Evolutionary conservation across 1,140 invertebrate species (phyloP).

Genomic region (Zaprionus camerounensis): DNA sequence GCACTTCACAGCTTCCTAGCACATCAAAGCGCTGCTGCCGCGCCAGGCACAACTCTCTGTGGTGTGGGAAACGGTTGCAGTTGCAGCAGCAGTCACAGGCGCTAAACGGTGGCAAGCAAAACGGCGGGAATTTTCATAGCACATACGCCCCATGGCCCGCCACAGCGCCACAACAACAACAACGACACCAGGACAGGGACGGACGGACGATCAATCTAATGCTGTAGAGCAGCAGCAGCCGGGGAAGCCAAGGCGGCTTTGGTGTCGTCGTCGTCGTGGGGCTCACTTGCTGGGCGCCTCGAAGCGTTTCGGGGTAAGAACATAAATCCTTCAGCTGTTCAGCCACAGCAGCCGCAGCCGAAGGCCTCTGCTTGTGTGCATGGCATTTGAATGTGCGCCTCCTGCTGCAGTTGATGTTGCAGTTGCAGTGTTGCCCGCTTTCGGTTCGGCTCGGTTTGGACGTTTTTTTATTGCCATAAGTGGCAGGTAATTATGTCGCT

Average conservation of each 20-base stretch:
- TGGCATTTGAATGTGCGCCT: conserved; percentile 66
- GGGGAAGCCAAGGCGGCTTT: conserved; percentile 16
- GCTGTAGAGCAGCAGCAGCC: conserved; percentile 22
- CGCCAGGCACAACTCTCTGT: conserved; percentile 36
- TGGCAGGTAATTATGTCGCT: conserved; percentile 84
- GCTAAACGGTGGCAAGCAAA: conserved; percentile 72
- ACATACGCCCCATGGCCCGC: conserved; percentile 71
- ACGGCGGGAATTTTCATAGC: conserved; percentile 72
- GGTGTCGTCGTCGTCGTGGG: conserved; percentile 28
- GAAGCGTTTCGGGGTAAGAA: conserved; percentile 76
- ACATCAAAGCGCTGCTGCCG: conserved; percentile 71
- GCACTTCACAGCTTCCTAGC: conserved; percentile 63
- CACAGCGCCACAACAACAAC: conserved; percentile 13
- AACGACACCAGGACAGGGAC: not conserved
- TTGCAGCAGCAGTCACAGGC: conserved; percentile 47
- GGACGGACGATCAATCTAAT: conserved; percentile 74
- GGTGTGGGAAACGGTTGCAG: conserved; percentile 65
- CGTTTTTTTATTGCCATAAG: conserved; percentile 81
- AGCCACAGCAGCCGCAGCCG: conserved; percentile 23
- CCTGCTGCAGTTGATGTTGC: not conserved
- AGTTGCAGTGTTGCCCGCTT: conserved; percentile 19
- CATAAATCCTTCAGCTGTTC: conserved; percentile 82
- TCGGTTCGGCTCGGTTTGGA: conserved; percentile 29
- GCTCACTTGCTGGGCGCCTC: conserved; percentile 80
- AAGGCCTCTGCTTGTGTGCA: conserved; percentile 36